Evolutionary conservation across 2,113 vertebrate species (phyloP).

Genomic region (Calidris pygmaea): DNA sequence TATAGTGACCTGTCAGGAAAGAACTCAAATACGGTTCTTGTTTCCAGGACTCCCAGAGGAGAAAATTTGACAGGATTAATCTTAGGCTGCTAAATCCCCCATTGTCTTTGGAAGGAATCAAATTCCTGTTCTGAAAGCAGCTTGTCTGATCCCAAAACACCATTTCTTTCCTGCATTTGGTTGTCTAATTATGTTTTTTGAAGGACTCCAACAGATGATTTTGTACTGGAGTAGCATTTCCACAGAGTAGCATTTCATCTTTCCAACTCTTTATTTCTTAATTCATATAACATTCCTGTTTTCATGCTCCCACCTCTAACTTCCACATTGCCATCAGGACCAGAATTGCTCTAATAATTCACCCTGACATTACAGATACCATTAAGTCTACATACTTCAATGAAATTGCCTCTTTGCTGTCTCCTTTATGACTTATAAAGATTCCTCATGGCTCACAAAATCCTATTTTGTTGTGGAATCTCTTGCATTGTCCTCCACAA

Average conservation of each 20-base stretch:
- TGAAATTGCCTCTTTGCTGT: constrained; percentile 71
- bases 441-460: constrained; percentile 69
- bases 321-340: constrained; percentile 28
- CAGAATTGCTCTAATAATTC: constrained; percentile 75
- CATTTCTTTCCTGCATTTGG: constrained; percentile 9
- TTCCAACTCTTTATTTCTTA: constrained; percentile 24
- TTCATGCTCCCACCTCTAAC: constrained; percentile 19
- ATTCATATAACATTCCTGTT: constrained; percentile 6
- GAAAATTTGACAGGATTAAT: background rate
- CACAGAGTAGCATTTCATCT: background rate
- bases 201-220: constrained; percentile 18
- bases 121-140: background rate
- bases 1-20: background rate
- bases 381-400: constrained; percentile 75
- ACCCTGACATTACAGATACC: constrained; percentile 65
- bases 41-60: background rate
- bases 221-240: background rate
- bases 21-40: background rate
- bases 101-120: background rate
- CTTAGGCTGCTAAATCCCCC: background rate
- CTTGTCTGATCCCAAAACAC: background rate
- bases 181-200: background rate
- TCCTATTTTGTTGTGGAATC: constrained; percentile 53
- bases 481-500: constrained; percentile 67
- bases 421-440: constrained; percentile 71